Conservation (phyloP, 2,113 vertebrate genomes). For the Acrocephalus kingi region DNA sequence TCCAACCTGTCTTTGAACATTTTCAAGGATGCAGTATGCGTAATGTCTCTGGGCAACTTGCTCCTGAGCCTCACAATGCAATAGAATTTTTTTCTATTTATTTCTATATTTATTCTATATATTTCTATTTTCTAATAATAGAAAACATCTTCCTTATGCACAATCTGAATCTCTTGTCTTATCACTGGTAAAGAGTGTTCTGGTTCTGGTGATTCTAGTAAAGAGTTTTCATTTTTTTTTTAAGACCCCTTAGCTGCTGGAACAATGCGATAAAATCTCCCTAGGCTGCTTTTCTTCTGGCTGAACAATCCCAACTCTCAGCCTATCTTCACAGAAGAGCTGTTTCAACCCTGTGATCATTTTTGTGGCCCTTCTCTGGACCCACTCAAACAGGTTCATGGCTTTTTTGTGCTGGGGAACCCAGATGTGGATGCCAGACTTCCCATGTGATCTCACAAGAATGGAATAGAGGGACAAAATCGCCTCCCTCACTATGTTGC, state of each 20-base stretch:
- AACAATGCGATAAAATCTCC: neutral
- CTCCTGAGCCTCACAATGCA: neutral
- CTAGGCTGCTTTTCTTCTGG: neutral
- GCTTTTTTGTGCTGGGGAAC: neutral
- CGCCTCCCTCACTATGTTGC: rapidly evolving
- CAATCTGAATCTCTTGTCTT: neutral
- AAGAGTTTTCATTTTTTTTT: neutral
- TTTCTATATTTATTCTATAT: neutral
- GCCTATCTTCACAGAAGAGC: neutral
- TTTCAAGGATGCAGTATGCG: neutral
- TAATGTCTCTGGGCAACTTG: neutral
- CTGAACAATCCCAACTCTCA: neutral
- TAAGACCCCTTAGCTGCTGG: neutral
- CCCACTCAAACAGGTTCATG: rapidly evolving
- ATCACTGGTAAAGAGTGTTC: neutral
- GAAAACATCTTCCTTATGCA: neutral
- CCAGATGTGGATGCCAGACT: neutral
- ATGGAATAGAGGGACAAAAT: neutral
- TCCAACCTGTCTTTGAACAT: neutral
- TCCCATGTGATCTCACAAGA: rapidly evolving
- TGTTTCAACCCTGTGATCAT: too few relatives aligned
- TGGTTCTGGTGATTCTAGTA: neutral
- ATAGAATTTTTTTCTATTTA: neutral
- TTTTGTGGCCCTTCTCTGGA: neutral
- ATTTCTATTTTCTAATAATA: neutral